Evolutionary conservation across 2,888 invertebrate genomes (phyloP).

Genomic region (Frankliniella intonsa): DNA sequence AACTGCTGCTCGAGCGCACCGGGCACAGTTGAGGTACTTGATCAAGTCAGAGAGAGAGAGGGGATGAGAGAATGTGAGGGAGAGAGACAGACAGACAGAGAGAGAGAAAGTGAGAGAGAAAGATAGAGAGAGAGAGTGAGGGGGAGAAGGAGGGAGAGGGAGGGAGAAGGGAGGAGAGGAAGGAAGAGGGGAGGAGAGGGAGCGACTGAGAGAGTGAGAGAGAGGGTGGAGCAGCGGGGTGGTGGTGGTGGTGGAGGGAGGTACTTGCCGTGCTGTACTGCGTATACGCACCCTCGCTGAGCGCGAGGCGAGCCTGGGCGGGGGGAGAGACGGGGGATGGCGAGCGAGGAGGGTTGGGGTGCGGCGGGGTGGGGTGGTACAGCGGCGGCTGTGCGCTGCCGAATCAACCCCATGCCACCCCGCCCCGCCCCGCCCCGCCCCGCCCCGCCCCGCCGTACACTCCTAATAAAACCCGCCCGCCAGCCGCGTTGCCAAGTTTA

Average conservation of each 20-base stretch:
- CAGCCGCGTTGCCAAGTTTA: neutral
- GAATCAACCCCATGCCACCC: neutral
- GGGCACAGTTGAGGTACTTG: no score
- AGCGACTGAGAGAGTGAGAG: constrained; percentile 23
- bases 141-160: neutral
- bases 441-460: neutral
- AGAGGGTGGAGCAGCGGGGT: neutral
- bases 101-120: neutral
- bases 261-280: no score
- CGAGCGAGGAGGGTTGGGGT: neutral
- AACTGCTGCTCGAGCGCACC: no score
- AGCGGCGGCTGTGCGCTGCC: neutral
- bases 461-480: neutral
- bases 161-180: constrained; percentile 4
- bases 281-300: no score
- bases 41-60: neutral
- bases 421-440: neutral
- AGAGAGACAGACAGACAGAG: neutral
- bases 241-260: no score
- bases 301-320: no score
- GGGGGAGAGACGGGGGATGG: neutral
- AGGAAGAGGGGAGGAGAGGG: constrained; percentile 14
- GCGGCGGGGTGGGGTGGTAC: neutral
- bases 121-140: neutral
- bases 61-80: neutral